Base-by-base conservation (phyloP, 2,888 invertebrate species). In the Drosophila melanosoma region DNA sequence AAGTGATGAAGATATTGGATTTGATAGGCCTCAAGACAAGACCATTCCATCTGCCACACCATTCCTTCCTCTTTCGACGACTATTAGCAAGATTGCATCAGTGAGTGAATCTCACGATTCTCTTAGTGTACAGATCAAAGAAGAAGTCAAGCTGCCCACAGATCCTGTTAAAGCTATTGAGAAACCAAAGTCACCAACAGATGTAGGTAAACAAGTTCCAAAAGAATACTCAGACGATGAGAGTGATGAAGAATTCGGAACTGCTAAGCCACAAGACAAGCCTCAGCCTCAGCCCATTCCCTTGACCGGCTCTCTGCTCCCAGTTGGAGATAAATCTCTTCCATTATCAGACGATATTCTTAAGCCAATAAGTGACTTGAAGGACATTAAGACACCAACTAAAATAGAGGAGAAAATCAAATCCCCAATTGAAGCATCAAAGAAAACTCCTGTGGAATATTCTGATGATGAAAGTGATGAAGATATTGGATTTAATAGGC, bases 401-500 rank as follows among this genome's bases (percentile, higher is more conserved):
- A 52, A 52, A 52, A 7, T 52, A 20, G 52, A 52, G 20, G 54
- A 35, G 33, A 64, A 64, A 40, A 29, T 29, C 29, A 63, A 56
- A 15, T 48, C 58, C 2, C 49, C 58, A 20, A 38, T 35, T 20
- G 64, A 57, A 6, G 12, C 36, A 15, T 10, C 8, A 23, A 38
- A 15, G 26, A 33, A 15, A 33, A 11, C 42, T n/a, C n/a, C 56
- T 7, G 7, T 1, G 17, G 54, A 42, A 32, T 61, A 61, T 32
- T 67, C 60, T 42, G 60, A 54, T 20, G 56, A 53, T 4, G 67
- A 60, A 48, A 59, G 59, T 32, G 59, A 51, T n/a, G 58, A 66
- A 23, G 65, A 60, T 23, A 53, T 45, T 45, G 48, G 36, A 17
- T 60, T 53, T 38, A 52, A 51, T 15, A 48, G 29, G 36, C 49